Conservation (phyloP, 2,797 vertebrate species). For the Hippocampus kuda region DNA sequence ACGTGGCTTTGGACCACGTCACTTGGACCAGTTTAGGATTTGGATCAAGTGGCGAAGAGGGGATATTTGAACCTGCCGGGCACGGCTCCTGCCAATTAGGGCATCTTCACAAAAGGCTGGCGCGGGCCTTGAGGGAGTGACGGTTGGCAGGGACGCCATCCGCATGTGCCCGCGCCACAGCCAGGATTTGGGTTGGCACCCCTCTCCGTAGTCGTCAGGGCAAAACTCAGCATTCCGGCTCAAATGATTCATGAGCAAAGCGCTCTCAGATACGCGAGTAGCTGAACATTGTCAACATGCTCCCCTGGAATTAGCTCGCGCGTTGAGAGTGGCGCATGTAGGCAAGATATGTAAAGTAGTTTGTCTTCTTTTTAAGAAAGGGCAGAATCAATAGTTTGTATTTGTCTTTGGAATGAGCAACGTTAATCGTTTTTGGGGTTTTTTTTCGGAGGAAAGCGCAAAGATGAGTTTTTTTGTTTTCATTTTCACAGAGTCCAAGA, state of each 20-base stretch:
- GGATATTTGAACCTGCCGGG: constrained; percentile 4
- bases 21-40: neutral
- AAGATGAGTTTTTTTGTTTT: too few relatives aligned
- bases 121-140: neutral
- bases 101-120: constrained; percentile 4
- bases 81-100: constrained; percentile 1
- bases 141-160: neutral
- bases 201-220: neutral
- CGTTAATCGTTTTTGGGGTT: neutral
- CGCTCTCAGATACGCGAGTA: neutral
- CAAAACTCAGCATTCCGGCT: neutral
- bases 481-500: too few relatives aligned
- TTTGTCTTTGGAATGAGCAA: too few relatives aligned
- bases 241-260: neutral
- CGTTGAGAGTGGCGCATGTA: neutral
- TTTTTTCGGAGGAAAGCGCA: neutral
- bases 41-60: constrained; percentile 1
- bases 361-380: too few relatives aligned
- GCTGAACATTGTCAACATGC: neutral
- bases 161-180: neutral
- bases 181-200: neutral
- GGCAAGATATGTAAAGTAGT: neutral
- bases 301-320: neutral
- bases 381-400: too few relatives aligned
- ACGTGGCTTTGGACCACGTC: neutral